Evolutionary conservation across 1,140 invertebrate genomes (phyloP).

Genomic region (Zaprionus davidi): DNA sequence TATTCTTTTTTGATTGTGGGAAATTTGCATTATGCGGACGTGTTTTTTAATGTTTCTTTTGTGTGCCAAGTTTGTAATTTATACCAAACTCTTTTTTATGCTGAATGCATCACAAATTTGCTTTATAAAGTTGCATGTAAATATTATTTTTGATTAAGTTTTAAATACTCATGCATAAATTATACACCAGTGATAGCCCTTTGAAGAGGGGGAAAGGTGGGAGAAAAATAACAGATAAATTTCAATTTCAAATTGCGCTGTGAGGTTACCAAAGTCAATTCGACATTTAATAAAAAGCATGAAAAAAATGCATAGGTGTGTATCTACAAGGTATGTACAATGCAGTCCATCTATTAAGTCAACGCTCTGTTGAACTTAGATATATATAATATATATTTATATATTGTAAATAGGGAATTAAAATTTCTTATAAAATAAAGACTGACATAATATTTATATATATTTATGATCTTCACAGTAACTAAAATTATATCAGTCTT

Average conservation of each 20-base stretch:
- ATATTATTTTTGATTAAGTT: constrained; percentile 2
- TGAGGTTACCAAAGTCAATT: background rate
- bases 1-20: background rate
- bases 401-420: no score
- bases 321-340: no score
- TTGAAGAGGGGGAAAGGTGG: background rate
- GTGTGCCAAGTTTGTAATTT: background rate
- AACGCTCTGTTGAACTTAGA: no score
- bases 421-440: no score
- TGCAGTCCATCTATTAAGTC: no score
- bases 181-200: background rate
- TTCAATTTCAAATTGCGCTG: background rate
- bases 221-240: background rate
- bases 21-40: background rate
- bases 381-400: no score
- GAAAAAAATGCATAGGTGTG: no score
- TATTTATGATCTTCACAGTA: no score
- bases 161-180: constrained; percentile 8
- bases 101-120: background rate
- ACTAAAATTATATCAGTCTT: no score
- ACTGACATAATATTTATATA: no score
- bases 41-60: background rate
- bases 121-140: background rate
- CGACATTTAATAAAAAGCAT: no score
- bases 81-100: background rate